Conservation (phyloP, 1,140 invertebrate species). For the Charaxes varanes region DNA sequence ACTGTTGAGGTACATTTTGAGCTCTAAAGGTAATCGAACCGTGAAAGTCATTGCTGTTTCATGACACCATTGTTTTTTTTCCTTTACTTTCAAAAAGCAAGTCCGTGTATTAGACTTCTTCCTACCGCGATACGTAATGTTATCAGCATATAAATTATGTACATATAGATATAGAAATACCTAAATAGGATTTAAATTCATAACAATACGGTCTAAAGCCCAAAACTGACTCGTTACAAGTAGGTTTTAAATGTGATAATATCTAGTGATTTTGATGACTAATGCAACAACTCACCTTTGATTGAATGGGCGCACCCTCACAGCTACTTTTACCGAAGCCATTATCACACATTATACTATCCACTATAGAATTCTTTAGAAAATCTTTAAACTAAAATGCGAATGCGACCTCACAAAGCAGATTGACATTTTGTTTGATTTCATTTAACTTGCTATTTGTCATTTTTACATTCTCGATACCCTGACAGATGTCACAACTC, state of each 20-base stretch:
- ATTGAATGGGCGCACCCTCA: constrained; percentile 87
- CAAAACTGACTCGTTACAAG: constrained; percentile 3
- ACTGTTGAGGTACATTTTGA: constrained; percentile 56
- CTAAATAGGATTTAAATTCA: background rate
- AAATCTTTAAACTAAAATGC: constrained; percentile 34
- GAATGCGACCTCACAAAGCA: constrained; percentile 51
- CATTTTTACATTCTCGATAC: too few relatives aligned
- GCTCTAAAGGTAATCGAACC: constrained; percentile 69
- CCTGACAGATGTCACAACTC: too few relatives aligned
- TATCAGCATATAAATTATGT: background rate
- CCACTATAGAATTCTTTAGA: constrained; percentile 33
- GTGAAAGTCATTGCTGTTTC: constrained; percentile 69
- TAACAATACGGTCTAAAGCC: constrained; percentile 4
- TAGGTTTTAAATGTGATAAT: constrained; percentile 7
- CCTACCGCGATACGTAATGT: background rate
- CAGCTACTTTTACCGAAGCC: constrained; percentile 88
- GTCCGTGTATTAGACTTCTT: background rate
- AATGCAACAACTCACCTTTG: constrained; percentile 77
- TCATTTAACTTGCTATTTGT: constrained; percentile 25
- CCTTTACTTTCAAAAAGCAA: constrained; percentile 57
- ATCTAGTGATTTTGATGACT: constrained; percentile 21
- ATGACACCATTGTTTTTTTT: constrained; percentile 68
- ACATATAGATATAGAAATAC: background rate
- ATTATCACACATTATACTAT: constrained; percentile 76
- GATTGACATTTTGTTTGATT: constrained; percentile 45